These are phyloP conservation scores for Dascillus cervinus DNA, from an alignment of 2,888 invertebrate species.

Conservation along the genomic window DNA sequence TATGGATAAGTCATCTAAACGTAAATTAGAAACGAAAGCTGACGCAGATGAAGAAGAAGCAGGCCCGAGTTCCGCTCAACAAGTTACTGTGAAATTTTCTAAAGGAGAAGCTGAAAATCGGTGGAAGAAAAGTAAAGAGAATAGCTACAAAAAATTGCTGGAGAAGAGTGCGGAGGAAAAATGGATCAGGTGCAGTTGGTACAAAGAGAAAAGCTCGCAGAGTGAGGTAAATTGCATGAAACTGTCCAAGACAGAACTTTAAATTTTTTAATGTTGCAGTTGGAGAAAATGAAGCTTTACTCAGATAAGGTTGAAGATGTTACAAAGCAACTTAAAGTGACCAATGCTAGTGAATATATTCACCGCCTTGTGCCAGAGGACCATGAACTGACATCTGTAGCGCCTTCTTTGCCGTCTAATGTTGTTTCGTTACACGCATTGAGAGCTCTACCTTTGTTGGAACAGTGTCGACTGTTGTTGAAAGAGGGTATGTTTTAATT, in stretches of 20 bases:
- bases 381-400: slow-evolving; percentile 51
- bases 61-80: slow-evolving; percentile 51
- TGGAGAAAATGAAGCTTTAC: slow-evolving; percentile 47
- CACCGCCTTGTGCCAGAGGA: slow-evolving; percentile 58
- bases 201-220: slow-evolving; percentile 51
- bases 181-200: slow-evolving; percentile 72
- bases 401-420: slow-evolving; percentile 45
- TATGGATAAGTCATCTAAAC: slow-evolving; percentile 70
- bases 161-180: slow-evolving; percentile 69
- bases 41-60: slow-evolving; percentile 48
- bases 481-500: slow-evolving; percentile 65
- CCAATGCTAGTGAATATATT: slow-evolving; percentile 57
- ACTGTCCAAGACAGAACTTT: no score
- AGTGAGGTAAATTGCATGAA: slow-evolving; percentile 63
- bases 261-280: slow-evolving; percentile 18
- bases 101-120: slow-evolving; percentile 60
- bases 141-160: slow-evolving; percentile 67
- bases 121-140: slow-evolving; percentile 64
- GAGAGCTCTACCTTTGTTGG: slow-evolving; percentile 55
- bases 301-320: slow-evolving; percentile 39
- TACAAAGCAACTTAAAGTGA: neutral
- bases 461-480: slow-evolving; percentile 69
- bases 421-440: slow-evolving; percentile 49
- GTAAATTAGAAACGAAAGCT: slow-evolving; percentile 49
- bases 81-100: slow-evolving; percentile 72